Conservation (phyloP, 2,797 vertebrate species). For the Pitangus sulphuratus region DNA sequence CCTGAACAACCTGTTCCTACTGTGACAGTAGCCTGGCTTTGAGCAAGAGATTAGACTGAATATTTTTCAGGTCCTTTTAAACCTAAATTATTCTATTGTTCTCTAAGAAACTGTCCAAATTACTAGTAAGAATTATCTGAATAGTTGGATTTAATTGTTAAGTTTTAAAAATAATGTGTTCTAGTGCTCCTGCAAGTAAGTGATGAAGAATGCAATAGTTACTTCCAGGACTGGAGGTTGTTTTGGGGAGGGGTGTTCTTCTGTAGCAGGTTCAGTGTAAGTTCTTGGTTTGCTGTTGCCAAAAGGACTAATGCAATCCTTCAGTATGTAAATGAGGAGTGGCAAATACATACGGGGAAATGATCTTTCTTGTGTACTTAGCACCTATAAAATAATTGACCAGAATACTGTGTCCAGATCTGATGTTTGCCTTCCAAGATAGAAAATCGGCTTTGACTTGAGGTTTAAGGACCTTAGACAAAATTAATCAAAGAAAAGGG, state of each 20-base stretch:
- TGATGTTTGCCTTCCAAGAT: neutral
- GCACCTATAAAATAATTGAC: neutral
- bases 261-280: accelerated
- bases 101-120: neutral
- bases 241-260: neutral
- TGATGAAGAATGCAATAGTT: accelerated
- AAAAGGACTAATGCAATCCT: neutral
- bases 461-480: neutral
- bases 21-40: neutral
- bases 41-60: neutral
- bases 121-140: neutral
- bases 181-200: neutral
- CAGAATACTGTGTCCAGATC: neutral
- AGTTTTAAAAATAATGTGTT: neutral
- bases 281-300: neutral
- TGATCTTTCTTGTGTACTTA: neutral
- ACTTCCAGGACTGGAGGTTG: neutral
- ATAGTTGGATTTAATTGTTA: neutral
- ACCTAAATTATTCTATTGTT: neutral
- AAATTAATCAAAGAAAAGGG: neutral
- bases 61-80: neutral
- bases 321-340: neutral
- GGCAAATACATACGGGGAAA: neutral
- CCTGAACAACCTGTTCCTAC: neutral
- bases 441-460: neutral